These are phyloP conservation scores for Crenichthys baileyi DNA, from an alignment of 2,797 vertebrate genomes.

Conservation along the genomic window DNA sequence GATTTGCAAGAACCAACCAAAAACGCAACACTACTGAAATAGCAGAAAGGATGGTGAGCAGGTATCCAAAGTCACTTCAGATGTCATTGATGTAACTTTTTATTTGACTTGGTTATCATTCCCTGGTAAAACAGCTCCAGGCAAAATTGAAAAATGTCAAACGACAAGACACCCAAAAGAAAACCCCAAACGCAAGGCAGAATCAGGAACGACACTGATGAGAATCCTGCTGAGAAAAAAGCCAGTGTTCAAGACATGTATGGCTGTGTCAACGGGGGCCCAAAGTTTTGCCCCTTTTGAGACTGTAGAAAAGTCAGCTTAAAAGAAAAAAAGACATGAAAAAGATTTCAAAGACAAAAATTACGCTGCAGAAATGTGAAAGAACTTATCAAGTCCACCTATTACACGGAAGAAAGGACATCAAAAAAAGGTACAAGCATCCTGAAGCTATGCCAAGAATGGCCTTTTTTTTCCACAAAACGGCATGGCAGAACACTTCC, in stretches of 20 bases:
- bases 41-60: slow-evolving; percentile 41
- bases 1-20: slow-evolving; percentile 33
- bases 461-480: slow-evolving; percentile 44
- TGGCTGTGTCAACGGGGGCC: slow-evolving; percentile 49
- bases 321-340: slow-evolving; percentile 35
- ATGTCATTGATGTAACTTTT: slow-evolving; percentile 28
- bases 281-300: slow-evolving; percentile 41
- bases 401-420: slow-evolving; percentile 37
- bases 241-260: slow-evolving; percentile 42
- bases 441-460: slow-evolving; percentile 20
- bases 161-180: slow-evolving; percentile 29
- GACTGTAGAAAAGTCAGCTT: slow-evolving; percentile 38
- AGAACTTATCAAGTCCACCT: slow-evolving; percentile 27
- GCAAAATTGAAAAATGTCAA: slow-evolving; percentile 44
- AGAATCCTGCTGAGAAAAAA: slow-evolving; percentile 21
- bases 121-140: slow-evolving; percentile 43
- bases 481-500: slow-evolving; percentile 40
- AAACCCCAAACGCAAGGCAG: slow-evolving; percentile 9
- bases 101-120: slow-evolving; percentile 30
- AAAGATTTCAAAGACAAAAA: slow-evolving; percentile 21
- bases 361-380: slow-evolving; percentile 9
- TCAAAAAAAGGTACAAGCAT: slow-evolving; percentile 47
- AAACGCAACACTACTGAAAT: slow-evolving; percentile 42
- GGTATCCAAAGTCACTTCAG: slow-evolving; percentile 27
- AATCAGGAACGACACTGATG: slow-evolving; percentile 13